Evolutionary conservation across 1,140 invertebrate genomes (phyloP).

Genomic region (Danaus melanippus): DNA sequence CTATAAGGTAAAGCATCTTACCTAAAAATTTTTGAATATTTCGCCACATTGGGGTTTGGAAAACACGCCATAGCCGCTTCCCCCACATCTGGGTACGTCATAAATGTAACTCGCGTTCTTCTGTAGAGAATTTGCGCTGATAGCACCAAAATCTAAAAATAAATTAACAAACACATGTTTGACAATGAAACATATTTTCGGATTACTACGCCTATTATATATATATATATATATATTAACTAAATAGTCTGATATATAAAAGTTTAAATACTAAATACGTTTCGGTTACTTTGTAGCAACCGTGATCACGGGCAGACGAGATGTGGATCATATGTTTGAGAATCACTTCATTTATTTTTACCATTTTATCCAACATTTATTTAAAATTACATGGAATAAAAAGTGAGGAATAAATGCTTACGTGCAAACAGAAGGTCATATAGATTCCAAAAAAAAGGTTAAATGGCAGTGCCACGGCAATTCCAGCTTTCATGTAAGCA

Average conservation of each 20-base stretch:
- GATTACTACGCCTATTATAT: no score
- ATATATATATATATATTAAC: no score
- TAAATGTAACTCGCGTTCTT: constrained; percentile 32
- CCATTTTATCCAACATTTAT: no score
- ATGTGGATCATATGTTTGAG: no score
- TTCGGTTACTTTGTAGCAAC: no score
- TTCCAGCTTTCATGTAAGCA: constrained; percentile 45
- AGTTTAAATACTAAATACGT: no score
- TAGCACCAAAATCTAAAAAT: constrained; percentile 37
- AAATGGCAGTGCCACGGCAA: constrained; percentile 21
- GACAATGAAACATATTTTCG: no score
- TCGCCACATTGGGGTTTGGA: constrained; percentile 31
- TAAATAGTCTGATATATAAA: no score
- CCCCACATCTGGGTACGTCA: constrained; percentile 50
- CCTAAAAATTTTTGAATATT: constrained; percentile 36
- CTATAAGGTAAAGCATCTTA: constrained; percentile 17
- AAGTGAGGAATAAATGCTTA: constrained; percentile 24
- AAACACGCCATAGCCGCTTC: constrained; percentile 42
- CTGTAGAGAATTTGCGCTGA: constrained; percentile 40
- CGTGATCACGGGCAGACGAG: no score
- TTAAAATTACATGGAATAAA: background rate
- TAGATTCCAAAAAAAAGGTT: constrained; percentile 41
- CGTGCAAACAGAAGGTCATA: constrained; percentile 43
- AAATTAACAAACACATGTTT: background rate
- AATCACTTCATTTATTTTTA: no score